Conservation (phyloP, 2,113 vertebrate species). For the Perccottus glenii region DNA sequence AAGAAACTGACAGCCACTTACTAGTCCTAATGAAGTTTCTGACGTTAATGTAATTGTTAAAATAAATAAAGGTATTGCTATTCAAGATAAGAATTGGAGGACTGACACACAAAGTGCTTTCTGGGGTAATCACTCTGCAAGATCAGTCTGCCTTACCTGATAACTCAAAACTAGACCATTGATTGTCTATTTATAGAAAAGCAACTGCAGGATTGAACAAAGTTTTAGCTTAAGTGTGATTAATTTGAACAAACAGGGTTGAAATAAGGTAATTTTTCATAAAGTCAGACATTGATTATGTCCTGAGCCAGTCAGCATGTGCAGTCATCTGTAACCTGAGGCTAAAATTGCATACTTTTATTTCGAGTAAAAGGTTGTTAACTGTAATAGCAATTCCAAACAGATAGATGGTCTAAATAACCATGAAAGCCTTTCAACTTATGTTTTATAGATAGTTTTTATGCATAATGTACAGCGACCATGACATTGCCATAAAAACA, state of each 20-base stretch:
- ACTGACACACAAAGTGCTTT: background rate
- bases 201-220: background rate
- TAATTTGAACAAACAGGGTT: background rate
- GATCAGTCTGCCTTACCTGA: background rate
- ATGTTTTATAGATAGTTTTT: background rate
- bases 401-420: no score
- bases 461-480: background rate
- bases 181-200: background rate
- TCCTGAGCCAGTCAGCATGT: no score
- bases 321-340: no score
- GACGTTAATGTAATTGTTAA: slow-evolving; percentile 1
- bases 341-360: no score
- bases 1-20: background rate
- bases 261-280: no score
- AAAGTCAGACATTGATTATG: no score
- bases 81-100: background rate
- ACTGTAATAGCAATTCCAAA: no score
- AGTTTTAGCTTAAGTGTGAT: background rate
- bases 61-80: background rate
- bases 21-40: background rate
- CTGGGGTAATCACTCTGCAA: background rate
- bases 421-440: background rate
- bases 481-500: background rate
- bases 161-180: background rate
- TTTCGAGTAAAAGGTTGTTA: no score